Percentiles rank a stretch among this genome's conserved stretches.
These are phyloP conservation scores for Candidula unifasciata DNA, from an alignment of 2,888 invertebrate genomes.

Conservation along the genomic window DNA sequence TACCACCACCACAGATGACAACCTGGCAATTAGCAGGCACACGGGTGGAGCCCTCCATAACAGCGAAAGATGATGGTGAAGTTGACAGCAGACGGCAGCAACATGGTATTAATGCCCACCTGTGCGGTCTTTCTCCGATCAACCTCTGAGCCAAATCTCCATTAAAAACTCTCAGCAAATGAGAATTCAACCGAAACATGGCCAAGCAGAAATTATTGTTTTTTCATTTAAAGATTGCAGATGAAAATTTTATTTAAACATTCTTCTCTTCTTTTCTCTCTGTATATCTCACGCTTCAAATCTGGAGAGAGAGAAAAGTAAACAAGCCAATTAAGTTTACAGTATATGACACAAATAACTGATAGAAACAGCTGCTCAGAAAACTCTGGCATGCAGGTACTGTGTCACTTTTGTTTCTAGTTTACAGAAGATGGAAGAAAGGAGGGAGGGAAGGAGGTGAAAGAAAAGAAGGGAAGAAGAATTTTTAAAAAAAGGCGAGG, in stretches of 20 bases:
- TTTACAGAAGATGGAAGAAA: no score
- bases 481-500: no score
- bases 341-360: no score
- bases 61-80: background rate
- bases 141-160: conserved; percentile 10
- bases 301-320: background rate
- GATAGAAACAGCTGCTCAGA: no score
- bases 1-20: conserved; percentile 93
- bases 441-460: no score
- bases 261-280: no score
- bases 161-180: background rate
- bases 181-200: conserved; percentile 20
- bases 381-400: no score
- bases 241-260: background rate
- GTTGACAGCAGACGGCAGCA: conserved; percentile 4
- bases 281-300: background rate
- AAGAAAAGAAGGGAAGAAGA: no score
- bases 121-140: background rate
- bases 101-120: background rate
- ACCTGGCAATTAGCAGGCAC: conserved; percentile 83
- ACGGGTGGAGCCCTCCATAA: background rate
- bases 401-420: no score
- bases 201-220: no score
- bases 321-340: no score
- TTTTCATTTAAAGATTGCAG: no score